Conservation (phyloP, 1,140 invertebrate genomes). For the Heliconius eleuchia region DNA sequence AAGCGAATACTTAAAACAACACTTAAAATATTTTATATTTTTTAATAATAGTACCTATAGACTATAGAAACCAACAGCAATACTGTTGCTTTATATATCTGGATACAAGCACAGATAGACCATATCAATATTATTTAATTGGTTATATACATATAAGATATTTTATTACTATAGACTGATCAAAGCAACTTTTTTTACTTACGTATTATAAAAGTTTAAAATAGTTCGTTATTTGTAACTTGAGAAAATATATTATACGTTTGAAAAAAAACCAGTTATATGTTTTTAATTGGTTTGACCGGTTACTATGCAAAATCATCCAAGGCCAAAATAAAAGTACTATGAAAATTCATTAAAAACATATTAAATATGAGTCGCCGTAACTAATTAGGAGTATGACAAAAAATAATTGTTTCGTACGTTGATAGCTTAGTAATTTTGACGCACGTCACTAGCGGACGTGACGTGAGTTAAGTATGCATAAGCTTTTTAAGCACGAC, state of each 20-base stretch:
- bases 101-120: too few species aligned
- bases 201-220: background rate
- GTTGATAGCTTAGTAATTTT: conserved; percentile 3
- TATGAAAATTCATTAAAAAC: background rate
- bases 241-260: background rate
- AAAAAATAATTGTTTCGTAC: conserved; percentile 5
- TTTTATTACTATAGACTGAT: background rate
- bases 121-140: too few species aligned
- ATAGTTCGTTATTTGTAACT: background rate
- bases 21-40: too few species aligned
- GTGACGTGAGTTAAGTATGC: conserved; percentile 1
- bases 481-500: conserved; percentile 8
- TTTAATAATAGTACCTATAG: too few species aligned
- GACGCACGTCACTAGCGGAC: background rate
- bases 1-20: background rate
- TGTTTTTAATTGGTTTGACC: background rate
- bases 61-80: too few species aligned
- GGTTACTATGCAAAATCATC: conserved; percentile 4
- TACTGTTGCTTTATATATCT: too few species aligned
- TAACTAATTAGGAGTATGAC: conserved; percentile 1
- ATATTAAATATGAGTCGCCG: conserved; percentile 10
- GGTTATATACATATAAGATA: too few species aligned
- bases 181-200: background rate
- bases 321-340: conserved; percentile 7
- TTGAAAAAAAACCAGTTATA: conserved; percentile 10